Evolutionary conservation across 2,888 invertebrate species (phyloP), one percentile per base, ranked within the genome.

Genomic region (Troides aeacus): DNA sequence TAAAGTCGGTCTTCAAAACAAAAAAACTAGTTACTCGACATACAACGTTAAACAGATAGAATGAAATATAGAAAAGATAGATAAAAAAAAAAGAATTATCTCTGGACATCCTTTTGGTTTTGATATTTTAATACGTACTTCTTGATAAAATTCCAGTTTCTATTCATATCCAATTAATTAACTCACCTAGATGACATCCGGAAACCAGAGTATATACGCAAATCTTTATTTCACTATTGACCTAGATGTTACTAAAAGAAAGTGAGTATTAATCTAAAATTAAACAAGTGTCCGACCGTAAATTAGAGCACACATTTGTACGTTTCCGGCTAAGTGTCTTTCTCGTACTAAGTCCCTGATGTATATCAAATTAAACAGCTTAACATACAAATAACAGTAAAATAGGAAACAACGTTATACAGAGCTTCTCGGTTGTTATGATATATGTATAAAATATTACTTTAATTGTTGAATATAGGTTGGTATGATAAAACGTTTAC

Each of bases 231-330:
- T 53, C 18, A 62, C 66, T 53, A 70, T 36, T 66, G 63, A 70
- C 70, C 66, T 39, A 62, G 63, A 66, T 70, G 21, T 30, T 53
- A 59, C 53, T 15, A 63, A 58, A 70, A 63, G 66, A 70, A 66
- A 70, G 66, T 63, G 70, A 24, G 42, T 21, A 59, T 58, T 64
- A 66, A 70, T 69, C 62, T 50, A 65, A 65, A 63, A 58, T 63
- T 63, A 46, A 63, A 60, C 62, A 66, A 53, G 70, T 70, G 59
- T 57, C n/a, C 30, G 50, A 62, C 65, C 46, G 30, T n/a, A 62
- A 69, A 69, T 65, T 62, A 58, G n/a, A 36, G 58, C 57, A 53
- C 58, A 30, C 50, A 53, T 57, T 58, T 46, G 46, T 46, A 62
- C 42, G 39, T 62, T 62, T 70, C 70, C 70, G 69, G 70, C 70